Base-by-base conservation (phyloP, 2,113 vertebrate species). In the Peromyscus leucopus region DNA sequence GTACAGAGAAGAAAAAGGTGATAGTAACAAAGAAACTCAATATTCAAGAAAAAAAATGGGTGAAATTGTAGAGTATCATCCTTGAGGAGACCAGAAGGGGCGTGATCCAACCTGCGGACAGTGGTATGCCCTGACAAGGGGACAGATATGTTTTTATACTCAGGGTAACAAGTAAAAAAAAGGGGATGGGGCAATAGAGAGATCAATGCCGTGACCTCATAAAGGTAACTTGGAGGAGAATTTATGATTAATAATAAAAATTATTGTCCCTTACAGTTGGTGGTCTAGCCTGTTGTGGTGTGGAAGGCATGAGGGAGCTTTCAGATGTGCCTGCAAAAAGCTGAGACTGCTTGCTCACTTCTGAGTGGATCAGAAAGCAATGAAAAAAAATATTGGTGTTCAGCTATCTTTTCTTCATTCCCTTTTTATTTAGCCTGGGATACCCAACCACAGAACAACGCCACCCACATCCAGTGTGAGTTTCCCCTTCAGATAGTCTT, bases 11-110 rank as follows among this genome's bases (percentile, higher is more conserved):
- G 5, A 42, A 39, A 11, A 26, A 55, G 61, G 7, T 42, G 51
- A 7, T 2, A 0, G 24, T 5, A 61, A 82, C 72, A 55, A 88
- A 72, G 51, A 59, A 92, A 76, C 22, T 26, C 46, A 69, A 6
- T 9, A 22, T 7, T 69, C 19, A 55, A 3, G 15, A 24, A 48
- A 16, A 42, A 42, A 42, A 76, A 26, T 76, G 8, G 15, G 39
- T 5, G 13, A 42, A 59, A 22, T 5, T 9, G 16, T 7, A 19
- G 15, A 6, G 17, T 1, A 2, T 2, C 2, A 39, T 75, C 75
- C 36, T 55, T 13, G 48, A 74, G 75, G 46, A 51, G 39, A 24
- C 48, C 10, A 51, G 26, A 78, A 17, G 76, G 13, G 15, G 26
- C 48, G 46, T 48, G 26, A 48, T 16, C 4, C 28, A 31, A 76